Evolutionary conservation across 2,797 vertebrate genomes (phyloP).

Genomic region (Halcyon leucocephala): DNA sequence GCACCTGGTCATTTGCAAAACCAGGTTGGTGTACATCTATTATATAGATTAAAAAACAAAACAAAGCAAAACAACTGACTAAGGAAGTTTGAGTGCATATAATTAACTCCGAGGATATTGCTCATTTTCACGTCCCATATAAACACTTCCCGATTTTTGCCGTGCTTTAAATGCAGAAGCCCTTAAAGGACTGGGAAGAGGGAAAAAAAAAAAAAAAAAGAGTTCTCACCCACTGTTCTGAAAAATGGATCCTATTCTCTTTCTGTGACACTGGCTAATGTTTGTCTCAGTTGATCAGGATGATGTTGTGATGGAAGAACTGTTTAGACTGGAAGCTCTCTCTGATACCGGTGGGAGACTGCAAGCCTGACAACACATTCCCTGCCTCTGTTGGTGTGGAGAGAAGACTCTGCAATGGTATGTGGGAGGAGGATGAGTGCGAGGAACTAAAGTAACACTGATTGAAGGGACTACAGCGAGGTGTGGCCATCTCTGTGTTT

Average conservation of each 20-base stretch:
- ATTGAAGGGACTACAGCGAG: neutral
- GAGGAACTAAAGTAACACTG: neutral
- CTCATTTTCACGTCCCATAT: neutral
- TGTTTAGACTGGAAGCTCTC: neutral
- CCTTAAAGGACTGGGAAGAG: neutral
- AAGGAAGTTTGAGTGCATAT: neutral
- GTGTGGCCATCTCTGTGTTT: neutral
- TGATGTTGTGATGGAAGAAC: neutral
- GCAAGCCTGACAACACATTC: neutral
- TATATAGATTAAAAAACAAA: neutral
- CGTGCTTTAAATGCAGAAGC: neutral
- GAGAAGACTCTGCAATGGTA: neutral
- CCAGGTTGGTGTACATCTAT: neutral
- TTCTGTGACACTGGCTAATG: neutral
- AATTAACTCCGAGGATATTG: neutral
- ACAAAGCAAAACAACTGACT: neutral
- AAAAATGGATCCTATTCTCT: neutral
- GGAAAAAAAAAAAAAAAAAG: neutral
- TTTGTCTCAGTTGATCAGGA: neutral
- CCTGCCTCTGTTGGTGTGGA: neutral
- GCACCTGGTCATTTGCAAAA: neutral
- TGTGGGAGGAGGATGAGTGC: neutral
- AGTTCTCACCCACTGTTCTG: neutral
- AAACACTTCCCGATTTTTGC: neutral
- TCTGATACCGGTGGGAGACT: neutral